phyloP scores from a whole-genome alignment of 2,797 vertebrate species.

The Rhinophrynus dorsalis region DNA sequence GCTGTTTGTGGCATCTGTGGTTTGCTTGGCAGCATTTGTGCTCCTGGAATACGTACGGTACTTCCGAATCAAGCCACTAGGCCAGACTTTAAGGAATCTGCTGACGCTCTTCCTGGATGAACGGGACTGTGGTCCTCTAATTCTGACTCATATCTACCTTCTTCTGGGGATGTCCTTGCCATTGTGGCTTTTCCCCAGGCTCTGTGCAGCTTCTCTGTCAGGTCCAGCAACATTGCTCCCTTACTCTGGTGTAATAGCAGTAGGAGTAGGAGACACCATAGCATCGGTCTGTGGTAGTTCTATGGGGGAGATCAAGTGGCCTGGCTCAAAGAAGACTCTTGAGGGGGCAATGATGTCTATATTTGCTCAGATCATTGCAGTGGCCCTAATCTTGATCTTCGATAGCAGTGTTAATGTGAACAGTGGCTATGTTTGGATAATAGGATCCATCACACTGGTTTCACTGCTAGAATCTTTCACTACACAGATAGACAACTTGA shows the following conservation, averaged over 20 bases:
- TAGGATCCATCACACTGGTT: slow-evolving; percentile 87
- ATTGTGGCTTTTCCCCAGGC: slow-evolving; percentile 87
- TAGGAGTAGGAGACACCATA: slow-evolving; percentile 90
- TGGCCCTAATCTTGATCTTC: slow-evolving; percentile 91
- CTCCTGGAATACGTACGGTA: slow-evolving; percentile 89
- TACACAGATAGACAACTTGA: slow-evolving; percentile 92
- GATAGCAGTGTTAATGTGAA: slow-evolving; percentile 87
- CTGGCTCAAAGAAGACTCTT: slow-evolving; percentile 94
- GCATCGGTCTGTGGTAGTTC: slow-evolving; percentile 91
- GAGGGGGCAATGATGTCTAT: slow-evolving; percentile 93
- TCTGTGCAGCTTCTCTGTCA: slow-evolving; percentile 80
- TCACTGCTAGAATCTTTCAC: slow-evolving; percentile 94
- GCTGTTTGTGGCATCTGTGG: slow-evolving; percentile 83
- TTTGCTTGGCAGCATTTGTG: slow-evolving; percentile 83
- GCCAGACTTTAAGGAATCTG: slow-evolving; percentile 81
- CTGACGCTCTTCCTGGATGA: slow-evolving; percentile 93
- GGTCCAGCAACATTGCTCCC: slow-evolving; percentile 85
- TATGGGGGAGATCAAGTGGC: slow-evolving; percentile 93
- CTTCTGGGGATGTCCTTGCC: slow-evolving; percentile 93
- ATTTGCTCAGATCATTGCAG: slow-evolving; percentile 93
- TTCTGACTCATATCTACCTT: slow-evolving; percentile 93
- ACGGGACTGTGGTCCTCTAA: slow-evolving; percentile 91
- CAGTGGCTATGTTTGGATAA: slow-evolving; percentile 89
- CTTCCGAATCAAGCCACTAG: slow-evolving; percentile 89
- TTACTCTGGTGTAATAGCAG: slow-evolving; percentile 89